phyloP scores from a whole-genome alignment of 2,113 vertebrate species.

The Haemorhous mexicanus region DNA sequence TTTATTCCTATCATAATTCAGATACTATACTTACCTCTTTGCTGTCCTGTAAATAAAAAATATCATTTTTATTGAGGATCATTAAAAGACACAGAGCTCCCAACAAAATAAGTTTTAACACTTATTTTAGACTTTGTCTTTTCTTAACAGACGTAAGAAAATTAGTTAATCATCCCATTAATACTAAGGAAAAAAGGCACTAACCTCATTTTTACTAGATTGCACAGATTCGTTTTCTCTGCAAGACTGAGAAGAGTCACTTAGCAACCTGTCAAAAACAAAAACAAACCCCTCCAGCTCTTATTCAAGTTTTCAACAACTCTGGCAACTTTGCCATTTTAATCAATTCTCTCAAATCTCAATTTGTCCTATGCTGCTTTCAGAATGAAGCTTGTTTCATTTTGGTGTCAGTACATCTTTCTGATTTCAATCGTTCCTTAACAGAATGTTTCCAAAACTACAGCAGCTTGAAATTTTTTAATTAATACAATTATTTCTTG shows the following conservation, averaged over 20 bases:
- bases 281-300: constrained; percentile 46
- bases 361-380: background rate
- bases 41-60: constrained; percentile 68
- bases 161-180: background rate
- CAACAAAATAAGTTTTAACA: background rate
- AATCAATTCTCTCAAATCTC: constrained; percentile 18
- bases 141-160: background rate
- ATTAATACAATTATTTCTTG: background rate
- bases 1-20: constrained; percentile 40
- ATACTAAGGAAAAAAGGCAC: constrained; percentile 41
- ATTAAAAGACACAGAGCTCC: background rate
- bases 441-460: background rate
- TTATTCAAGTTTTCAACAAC: constrained; percentile 54
- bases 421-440: background rate
- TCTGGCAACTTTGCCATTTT: constrained; percentile 19
- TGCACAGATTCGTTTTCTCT: constrained; percentile 82
- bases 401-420: background rate
- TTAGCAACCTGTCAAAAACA: constrained; percentile 84
- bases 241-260: constrained; percentile 79
- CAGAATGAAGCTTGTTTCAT: background rate
- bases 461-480: background rate
- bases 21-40: constrained; percentile 62
- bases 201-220: constrained; percentile 87
- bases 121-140: background rate
- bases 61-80: background rate